Conservation (phyloP, 2,113 vertebrate species). For the Mus pahari region DNA sequence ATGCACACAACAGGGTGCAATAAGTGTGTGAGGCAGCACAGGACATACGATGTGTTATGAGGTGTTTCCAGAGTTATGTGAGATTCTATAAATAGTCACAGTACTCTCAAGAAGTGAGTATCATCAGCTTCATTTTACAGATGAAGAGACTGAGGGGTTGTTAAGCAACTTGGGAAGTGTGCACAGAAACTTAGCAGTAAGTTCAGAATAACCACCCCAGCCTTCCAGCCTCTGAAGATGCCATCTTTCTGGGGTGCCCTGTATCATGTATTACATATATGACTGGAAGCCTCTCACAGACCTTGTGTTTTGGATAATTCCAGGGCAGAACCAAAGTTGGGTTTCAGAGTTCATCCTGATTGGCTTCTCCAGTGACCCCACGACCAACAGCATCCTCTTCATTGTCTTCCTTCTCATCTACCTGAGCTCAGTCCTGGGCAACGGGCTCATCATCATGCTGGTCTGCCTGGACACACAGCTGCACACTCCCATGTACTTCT, state of each 20-base stretch:
- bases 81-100: not conserved
- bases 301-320: not conserved
- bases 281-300: constrained; percentile 7
- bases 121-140: not conserved
- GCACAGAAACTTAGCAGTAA: not conserved
- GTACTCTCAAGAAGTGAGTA: not conserved
- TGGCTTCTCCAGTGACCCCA: constrained; percentile 68
- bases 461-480: constrained; percentile 62
- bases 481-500: constrained; percentile 75
- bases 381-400: constrained; percentile 27
- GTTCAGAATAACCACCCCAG: not conserved
- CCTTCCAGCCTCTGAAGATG: too few relatives aligned
- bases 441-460: constrained; percentile 66
- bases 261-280: not conserved
- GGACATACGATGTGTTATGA: not conserved
- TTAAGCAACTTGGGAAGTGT: not conserved
- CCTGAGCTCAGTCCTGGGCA: constrained; percentile 64
- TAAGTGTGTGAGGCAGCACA: not conserved
- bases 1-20: too few relatives aligned
- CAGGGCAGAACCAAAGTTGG: constrained; percentile 69
- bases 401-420: constrained; percentile 66
- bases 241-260: too few relatives aligned
- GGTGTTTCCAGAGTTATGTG: not conserved
- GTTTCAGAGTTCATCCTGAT: constrained; percentile 77
- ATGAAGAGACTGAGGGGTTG: not conserved